Base-by-base conservation (phyloP, 2,888 invertebrate genomes). In the Panopea generosa region DNA sequence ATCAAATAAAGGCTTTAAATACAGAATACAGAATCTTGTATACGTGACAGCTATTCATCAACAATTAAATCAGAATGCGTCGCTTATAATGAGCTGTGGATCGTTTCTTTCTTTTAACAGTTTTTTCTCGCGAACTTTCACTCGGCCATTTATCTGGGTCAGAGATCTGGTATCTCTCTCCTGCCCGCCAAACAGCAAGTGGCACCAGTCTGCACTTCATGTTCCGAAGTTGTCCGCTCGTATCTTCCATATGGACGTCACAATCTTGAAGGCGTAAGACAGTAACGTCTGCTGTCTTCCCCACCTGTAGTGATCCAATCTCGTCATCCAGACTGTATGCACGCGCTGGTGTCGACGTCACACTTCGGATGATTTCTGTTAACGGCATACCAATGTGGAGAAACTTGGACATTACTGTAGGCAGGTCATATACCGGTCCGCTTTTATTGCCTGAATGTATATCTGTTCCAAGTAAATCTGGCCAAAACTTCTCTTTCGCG, bases 401-500 rank as follows among this genome's bases (percentile, higher is more conserved):
- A 53, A 90, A 72, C 62, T 88, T 87, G 4, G 85, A 82, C 90
- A 90, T 89, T 2, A 86, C 80, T 1, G 83, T 84, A 2, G 76
- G 61, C 2, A 90, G 78, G 61, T 89, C 89, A 59, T 90, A 88
- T 1, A 80, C 87, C 7, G 90, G 89, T 1, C 90, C 88, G 7
- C 69, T 33, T 33, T 60, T 20, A 47, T 85, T 87, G 1, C 76
- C 83, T 0, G 79, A 71, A 70, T 90, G 90, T 7, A 89, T 65
- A 49, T 90, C 90, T 3, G 84, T 76, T 52, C 86, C 85, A 53
- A 89, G 86, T 6, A 76, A 72, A 68, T 90, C 89, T 4, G 88
- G 88, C 84, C 84, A 88, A 50, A 89, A 87, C 2, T 69, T 74
- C 18, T 81, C 62, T 18, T 77, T 47, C 1, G 80, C 77, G 26